Base-by-base conservation (phyloP, 1,140 invertebrate genomes). In the Planococcus citri region DNA sequence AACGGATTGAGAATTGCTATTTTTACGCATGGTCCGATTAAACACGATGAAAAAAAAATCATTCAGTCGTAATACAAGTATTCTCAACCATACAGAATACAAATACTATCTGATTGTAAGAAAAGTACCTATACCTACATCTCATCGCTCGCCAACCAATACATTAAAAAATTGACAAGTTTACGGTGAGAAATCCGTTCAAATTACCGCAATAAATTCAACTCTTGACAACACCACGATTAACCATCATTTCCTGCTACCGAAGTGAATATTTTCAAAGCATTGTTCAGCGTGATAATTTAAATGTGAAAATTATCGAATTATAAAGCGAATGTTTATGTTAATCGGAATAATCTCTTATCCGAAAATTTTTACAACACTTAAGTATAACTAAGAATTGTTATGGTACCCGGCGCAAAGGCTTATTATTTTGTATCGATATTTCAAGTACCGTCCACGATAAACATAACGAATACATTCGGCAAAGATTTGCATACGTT, bases 311-410 rank as follows among this genome's bases (percentile, higher is more conserved):
- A 64, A 64, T 64, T 64, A 64, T 64, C 12, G 60, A 64, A 64
- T 64, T 64, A 64, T 64, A 64, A 64, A 64, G 60, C 60, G 25
- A 64, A 64, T 64, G 60, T 64, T 64, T 64, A 64, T 64, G 60
- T 64, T 64, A 64, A 64, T 64, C 21, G 60, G 10, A 64, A 64
- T 64, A 64, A 64, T 64, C 41, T 51, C 41, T 51, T 51, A 51
- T 51, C 60, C 60, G 3, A 25, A 64, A 27, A 64, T 64, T 64
- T 20, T 64, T 64, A 33, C 12, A 64, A 17, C 60, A 64, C 60
- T 64, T 64, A 64, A n/a, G n/a, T n/a, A n/a, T n/a, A n/a, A n/a
- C n/a, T n/a, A n/a, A n/a, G n/a, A n/a, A n/a, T n/a, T n/a, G n/a
- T n/a, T n/a, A n/a, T n/a, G n/a, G n/a, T n/a, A n/a, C n/a, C n/a